Conservation (phyloP, 2,797 vertebrate species). For the Sparidentex hasta region DNA sequence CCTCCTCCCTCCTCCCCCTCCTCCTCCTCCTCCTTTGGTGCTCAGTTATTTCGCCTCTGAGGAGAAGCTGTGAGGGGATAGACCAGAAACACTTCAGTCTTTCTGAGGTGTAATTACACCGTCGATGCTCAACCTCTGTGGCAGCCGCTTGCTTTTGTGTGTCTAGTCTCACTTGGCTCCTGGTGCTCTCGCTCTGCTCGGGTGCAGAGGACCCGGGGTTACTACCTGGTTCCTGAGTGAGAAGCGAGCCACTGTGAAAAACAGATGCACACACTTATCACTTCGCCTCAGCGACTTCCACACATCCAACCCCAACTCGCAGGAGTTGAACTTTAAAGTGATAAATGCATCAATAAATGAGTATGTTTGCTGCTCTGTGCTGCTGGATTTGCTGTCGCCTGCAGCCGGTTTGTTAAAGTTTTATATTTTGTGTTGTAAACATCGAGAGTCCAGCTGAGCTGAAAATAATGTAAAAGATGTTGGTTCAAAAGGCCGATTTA, state of each 20-base stretch:
- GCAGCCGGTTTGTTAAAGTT: background rate
- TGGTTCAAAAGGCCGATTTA: background rate
- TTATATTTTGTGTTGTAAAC: constrained; percentile 1
- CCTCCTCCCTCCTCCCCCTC: too few species aligned
- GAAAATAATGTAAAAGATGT: background rate
- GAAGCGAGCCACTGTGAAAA: background rate
- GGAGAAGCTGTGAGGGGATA: constrained; percentile 48
- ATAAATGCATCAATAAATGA: constrained; percentile 19
- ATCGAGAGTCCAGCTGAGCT: background rate
- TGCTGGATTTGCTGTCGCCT: background rate
- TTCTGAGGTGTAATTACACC: constrained; percentile 66
- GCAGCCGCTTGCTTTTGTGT: constrained; percentile 27
- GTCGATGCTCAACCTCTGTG: constrained; percentile 52
- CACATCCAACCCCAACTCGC: background rate
- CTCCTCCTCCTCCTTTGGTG: background rate
- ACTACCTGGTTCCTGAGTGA: constrained; percentile 11
- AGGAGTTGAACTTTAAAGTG: constrained; percentile 8
- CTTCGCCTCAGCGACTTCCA: constrained; percentile 13
- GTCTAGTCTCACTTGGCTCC: constrained; percentile 34
- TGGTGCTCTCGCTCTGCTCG: constrained; percentile 25
- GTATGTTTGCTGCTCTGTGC: background rate
- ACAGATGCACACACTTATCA: background rate
- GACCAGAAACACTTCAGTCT: constrained; percentile 58
- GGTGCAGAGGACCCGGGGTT: background rate
- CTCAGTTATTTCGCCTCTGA: constrained; percentile 51